Conservation (phyloP, 2,888 invertebrate species). For the Pseudococcus longispinus region DNA sequence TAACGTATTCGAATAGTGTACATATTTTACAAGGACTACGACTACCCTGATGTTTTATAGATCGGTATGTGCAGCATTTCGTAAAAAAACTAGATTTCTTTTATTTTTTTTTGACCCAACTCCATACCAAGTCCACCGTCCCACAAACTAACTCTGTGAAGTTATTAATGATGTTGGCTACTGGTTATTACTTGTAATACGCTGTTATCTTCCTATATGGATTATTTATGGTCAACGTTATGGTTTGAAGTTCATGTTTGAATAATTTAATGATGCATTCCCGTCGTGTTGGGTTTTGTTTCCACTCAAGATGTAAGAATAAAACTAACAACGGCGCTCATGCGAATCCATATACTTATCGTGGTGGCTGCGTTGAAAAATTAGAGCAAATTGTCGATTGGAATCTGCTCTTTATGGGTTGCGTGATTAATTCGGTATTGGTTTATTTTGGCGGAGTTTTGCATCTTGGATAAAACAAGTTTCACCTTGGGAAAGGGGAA, state of each 20-base stretch:
- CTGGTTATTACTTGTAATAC: conserved; percentile 56
- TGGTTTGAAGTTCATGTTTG: conserved; percentile 52
- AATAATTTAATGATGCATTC: conserved; percentile 54
- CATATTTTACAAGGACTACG: conserved; percentile 43
- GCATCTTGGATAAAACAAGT: too few species aligned
- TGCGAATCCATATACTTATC: not conserved
- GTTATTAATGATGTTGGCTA: conserved; percentile 54
- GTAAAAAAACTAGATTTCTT: not conserved
- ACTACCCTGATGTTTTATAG: conserved; percentile 17
- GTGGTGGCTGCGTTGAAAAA: not conserved
- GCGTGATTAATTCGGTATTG: not conserved
- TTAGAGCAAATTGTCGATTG: not conserved
- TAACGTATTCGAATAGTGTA: not conserved
- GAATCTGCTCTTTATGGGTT: not conserved
- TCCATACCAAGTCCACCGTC: not conserved
- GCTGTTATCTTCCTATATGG: conserved; percentile 49
- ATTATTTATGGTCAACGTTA: conserved; percentile 43
- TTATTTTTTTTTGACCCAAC: too few species aligned
- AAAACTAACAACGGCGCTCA: not conserved
- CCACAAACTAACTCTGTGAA: conserved; percentile 25
- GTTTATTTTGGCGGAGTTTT: too few species aligned
- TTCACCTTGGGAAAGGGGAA: too few species aligned
- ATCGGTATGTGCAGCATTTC: conserved; percentile 23
- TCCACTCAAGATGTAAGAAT: not conserved
- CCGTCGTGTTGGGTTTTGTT: conserved; percentile 39